These are phyloP conservation scores for Lethenteron camtschaticum DNA, from an alignment of 2,113 vertebrate species.

Conservation along the genomic window DNA sequence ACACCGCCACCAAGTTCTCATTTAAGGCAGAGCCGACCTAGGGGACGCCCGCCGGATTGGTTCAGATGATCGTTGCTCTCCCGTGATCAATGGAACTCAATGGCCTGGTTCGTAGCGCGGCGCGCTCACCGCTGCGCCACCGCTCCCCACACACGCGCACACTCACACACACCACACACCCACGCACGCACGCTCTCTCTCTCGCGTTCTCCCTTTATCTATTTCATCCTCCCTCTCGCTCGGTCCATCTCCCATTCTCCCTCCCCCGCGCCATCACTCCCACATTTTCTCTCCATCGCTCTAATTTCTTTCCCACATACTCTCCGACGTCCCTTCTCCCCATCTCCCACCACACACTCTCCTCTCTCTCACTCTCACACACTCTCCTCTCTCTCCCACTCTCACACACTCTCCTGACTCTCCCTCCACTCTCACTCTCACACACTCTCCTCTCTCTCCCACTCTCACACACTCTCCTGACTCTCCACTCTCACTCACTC, in stretches of 20 bases:
- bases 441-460: conserved; percentile 1
- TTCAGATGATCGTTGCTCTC: too few relatives aligned
- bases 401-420: conserved; percentile 1
- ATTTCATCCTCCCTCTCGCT: neutral
- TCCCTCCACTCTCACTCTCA: conserved; percentile 7
- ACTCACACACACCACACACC: too few relatives aligned
- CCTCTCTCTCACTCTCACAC: neutral
- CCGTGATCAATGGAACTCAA: too few relatives aligned
- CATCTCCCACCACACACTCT: neutral
- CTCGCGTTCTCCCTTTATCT: too few relatives aligned
- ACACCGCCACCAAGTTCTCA: too few relatives aligned
- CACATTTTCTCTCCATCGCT: neutral
- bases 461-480: neutral
- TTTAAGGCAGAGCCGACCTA: too few relatives aligned
- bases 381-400: neutral
- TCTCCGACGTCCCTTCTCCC: neutral
- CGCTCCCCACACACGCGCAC: too few relatives aligned
- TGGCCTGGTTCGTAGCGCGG: too few relatives aligned
- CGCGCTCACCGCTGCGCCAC: too few relatives aligned
- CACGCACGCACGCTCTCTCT: too few relatives aligned
- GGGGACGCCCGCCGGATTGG: too few relatives aligned
- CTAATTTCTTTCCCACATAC: neutral
- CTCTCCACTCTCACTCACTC: neutral
- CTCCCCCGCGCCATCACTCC: neutral
- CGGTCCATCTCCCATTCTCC: neutral